Conservation (phyloP, 2,113 vertebrate species). For the Otolemur garnettii region DNA sequence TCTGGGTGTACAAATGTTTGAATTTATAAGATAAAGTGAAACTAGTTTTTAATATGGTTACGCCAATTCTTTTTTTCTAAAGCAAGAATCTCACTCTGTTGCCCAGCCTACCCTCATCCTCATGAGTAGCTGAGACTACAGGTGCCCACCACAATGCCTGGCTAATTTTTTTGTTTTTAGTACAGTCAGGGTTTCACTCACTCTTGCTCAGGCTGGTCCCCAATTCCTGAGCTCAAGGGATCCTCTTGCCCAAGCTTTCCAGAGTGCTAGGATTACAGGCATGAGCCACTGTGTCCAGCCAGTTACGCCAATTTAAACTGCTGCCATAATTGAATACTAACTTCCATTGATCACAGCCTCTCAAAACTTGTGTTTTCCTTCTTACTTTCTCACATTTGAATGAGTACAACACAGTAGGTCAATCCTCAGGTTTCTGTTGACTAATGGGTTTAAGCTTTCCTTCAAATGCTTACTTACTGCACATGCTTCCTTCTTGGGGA, state of each 20-base stretch:
- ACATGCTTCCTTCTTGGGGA: background rate
- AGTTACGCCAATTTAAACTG: constrained; percentile 2
- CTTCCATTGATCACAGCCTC: background rate
- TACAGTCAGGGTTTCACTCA: too few species aligned
- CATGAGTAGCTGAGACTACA: too few species aligned
- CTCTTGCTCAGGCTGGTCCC: too few species aligned
- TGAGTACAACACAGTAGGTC: background rate
- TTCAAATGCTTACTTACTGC: background rate
- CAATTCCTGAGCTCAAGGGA: too few species aligned
- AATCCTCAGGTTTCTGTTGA: background rate
- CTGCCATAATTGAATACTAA: background rate
- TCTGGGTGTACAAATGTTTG: background rate
- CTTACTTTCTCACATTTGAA: background rate
- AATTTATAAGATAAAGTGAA: constrained; percentile 62
- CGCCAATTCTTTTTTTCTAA: background rate
- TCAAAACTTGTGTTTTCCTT: background rate
- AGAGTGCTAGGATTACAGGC: too few species aligned
- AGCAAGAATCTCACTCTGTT: too few species aligned
- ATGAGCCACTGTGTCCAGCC: too few species aligned
- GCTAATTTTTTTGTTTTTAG: too few species aligned
- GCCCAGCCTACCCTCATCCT: too few species aligned
- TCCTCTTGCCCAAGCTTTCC: too few species aligned
- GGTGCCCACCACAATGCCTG: too few species aligned
- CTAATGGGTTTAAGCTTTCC: background rate
- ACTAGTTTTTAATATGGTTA: background rate